Conservation (phyloP, 2,113 vertebrate genomes). For the Dryoscopus gambensis region DNA sequence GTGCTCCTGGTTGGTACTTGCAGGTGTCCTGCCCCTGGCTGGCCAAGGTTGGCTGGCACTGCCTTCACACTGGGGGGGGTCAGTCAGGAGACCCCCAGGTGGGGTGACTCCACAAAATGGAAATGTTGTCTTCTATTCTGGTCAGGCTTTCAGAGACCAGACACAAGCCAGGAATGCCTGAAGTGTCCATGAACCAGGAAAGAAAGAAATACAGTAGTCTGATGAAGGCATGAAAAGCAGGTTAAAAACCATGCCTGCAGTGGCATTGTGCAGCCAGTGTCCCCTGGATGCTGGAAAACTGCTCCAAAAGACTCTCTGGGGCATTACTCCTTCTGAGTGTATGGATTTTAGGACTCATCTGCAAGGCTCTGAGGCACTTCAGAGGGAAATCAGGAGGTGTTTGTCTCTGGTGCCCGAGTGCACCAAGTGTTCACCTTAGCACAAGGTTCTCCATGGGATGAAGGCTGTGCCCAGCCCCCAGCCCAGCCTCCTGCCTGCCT, state of each 20-base stretch:
- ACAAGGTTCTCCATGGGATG: not conserved
- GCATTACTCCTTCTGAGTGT: not conserved
- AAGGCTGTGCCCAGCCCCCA: not conserved
- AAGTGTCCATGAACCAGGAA: not conserved
- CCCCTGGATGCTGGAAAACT: not conserved
- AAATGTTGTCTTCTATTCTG: not conserved
- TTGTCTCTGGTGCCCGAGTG: not conserved
- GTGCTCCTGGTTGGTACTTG: not conserved
- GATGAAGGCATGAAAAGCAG: not conserved
- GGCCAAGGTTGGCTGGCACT: not conserved
- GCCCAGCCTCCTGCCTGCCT: not conserved
- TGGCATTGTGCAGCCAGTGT: not conserved
- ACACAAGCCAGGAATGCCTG: not conserved
- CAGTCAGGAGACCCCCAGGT: not conserved
- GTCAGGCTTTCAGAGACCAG: not conserved
- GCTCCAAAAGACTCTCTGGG: not conserved
- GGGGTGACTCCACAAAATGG: not conserved
- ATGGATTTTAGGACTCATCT: not conserved
- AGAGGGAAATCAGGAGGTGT: not conserved
- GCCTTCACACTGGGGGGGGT: not conserved
- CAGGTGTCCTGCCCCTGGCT: not conserved
- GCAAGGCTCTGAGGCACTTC: not conserved
- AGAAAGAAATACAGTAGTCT: not conserved
- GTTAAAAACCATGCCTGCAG: not conserved
- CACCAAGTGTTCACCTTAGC: not conserved